Evolutionary conservation across 2,888 invertebrate species (phyloP), one percentile per base, ranked within the genome.

Genomic region (Danaus chrysippus): DNA sequence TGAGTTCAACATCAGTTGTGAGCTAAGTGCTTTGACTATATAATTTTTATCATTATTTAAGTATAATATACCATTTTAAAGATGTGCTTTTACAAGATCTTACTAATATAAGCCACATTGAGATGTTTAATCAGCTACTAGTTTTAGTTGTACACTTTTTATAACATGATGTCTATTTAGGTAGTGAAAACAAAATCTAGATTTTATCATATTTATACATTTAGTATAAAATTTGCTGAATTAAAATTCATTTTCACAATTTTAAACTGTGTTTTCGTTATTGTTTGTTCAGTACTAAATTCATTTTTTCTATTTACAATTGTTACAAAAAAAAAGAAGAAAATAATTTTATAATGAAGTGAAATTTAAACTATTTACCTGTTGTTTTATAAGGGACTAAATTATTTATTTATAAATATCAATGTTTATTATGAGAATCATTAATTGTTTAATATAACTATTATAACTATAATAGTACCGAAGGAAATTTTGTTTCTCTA

Each of bases 131-230:
- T 90, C 91, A 88, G 90, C 90, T 90, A 88, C 79, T 91, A 91
- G 91, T 84, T 86, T 89, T 91, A 91, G 91, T 90, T 90, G 88
- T 90, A 91, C 90, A 90, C 91, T 91, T 91, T 91, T 91, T 90
- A 89, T 90, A 89, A 90, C 88, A 90, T 88, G 87, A 90, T 89
- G 87, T 89, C 89, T 90, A 91, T 89, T 87, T 89, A 90, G 90
- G 87, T 89, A 90, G 88, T 86, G 84, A 87, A 79, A 90, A 91
- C 86, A 81, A 90, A 90, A 89, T 89, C 87, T 89, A 89, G 89
- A 88, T 84, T 90, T 89, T 90, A 90, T 87, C 87, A 87, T 90
- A 91, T 91, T 91, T 91, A 91, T 91, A 91, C 90, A 90, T 89
- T 90, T 90, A 91, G 91, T 89, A 90, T 91, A 89, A 91, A 90